Evolutionary conservation across 2,888 invertebrate species (phyloP), one percentile per base, ranked within the genome.

Genomic region (Anticlea derivata): DNA sequence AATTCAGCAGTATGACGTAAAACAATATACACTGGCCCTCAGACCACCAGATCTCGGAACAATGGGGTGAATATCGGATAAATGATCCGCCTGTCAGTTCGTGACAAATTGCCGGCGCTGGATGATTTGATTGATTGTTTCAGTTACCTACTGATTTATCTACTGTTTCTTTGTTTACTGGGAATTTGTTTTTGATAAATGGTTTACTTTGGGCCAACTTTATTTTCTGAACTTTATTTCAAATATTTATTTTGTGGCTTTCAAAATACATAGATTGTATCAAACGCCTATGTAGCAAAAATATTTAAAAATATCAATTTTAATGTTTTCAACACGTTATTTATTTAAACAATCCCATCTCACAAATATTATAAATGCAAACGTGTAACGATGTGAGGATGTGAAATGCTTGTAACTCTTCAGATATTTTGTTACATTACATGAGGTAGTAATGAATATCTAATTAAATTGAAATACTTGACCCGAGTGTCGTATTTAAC

Each of bases 71-170:
- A 40, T 37, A 37, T 41, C n/a, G 48, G 29, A 43, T 38, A 48
- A 53, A 53, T 48, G 33, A 27, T 37, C 38, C 38, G 23, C 11
- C 53, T 44, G 41, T 49, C 48, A 47, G 5, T 23, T 6, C 24
- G 30, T 48, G 44, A 53, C 44, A 53, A 48, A 53, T 46, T 33
- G 48, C 20, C 23, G 33, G 6, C 23, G 24, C 29, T 35, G 26
- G 27, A 39, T 49, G 27, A 13, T 35, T 39, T 48, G 53, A 53
- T 44, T 39, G 34, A 53, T 53, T 31, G 34, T 34, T 39, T 34
- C 23, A 22, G 43, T 29, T 24, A n/a, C n/a, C n/a, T n/a, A 39
- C 20, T 7, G 10, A 41, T 30, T 30, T 30, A 30, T 40, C 11
- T 23, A 29, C 20, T 22, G 23, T 20, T 40, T 41, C n/a, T 29